Evolutionary conservation across 2,888 invertebrate genomes (phyloP), one percentile per base, ranked within the genome.

Genomic region (Conistra vaccinii): DNA sequence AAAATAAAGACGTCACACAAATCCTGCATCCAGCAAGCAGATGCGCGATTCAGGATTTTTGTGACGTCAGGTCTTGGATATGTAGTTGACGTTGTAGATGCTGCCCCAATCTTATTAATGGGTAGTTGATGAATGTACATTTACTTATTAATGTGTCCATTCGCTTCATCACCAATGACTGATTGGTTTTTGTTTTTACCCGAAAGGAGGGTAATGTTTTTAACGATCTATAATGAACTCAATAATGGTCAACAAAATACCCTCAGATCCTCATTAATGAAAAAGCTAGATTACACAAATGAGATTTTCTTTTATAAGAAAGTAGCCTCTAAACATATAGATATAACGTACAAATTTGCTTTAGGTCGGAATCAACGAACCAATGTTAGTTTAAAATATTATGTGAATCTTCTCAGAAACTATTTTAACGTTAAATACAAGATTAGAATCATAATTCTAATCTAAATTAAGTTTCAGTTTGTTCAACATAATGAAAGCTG

Each of bases 401-500:
- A 39, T 12, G 39, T 29, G n/a, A 57, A 42, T 63, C 35, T 57
- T 17, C 4, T 20, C 0, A 48, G 45, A 58, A 75, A 74, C 57
- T 51, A 51, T 51, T 75, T 57, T 29, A 23, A 51, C 29, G 55
- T 39, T 53, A 69, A 53, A 51, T 20, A 20, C 26, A 32, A 69
- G 61, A 61, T 62, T 55, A 48, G 17, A 55, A 76, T 76, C 71
- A 32, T 57, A 48, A 62, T 55, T 63, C 39, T 32, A 55, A 63
- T 68, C 73, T 68, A 10, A 80, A 80, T 53, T 48, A 68, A 66
- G 73, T 68, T 73, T 58, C 26, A 78, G 80, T 78, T 78, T 78
- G 78, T 48, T 48, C n/a, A 61, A 35, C 20, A 32, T 61, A 69
- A n/a, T 69, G 69, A 51, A 77, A n/a, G 26, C 78, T 32, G 67